Base-by-base conservation (phyloP, 2,113 vertebrate genomes). In the Oncorhynchus mykiss region DNA sequence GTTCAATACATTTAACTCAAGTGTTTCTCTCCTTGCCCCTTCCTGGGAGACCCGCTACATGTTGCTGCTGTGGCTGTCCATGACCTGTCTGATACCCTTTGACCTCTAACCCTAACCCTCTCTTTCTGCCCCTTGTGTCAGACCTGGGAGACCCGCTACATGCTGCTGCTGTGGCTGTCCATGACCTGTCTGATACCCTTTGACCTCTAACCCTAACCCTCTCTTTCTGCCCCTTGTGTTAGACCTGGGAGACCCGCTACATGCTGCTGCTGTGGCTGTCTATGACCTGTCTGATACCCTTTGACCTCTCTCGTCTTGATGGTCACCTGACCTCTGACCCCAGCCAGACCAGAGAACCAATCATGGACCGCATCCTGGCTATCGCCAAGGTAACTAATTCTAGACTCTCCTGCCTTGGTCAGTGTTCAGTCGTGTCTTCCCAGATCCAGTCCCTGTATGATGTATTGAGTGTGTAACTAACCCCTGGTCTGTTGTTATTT, bases 221-320 rank as follows among this genome's bases (percentile, higher is more conserved):
- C 29, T 27, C 29, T 29, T 29, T 29, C 29, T 29, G 29, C 29
- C 29, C 29, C 29, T 29, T 29, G 29, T 29, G 3, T 29, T 0
- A 29, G 29, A 29, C 29, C 29, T 29, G 29, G 29, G 29, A 29
- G 29, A 29, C 29, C 29, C 29, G 29, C 29, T 29, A 29, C 29
- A 29, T 29, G 29, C 4, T 29, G 29, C 29, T 29, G 29, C 29
- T 29, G 29, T 29, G 29, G 29, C 29, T 29, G 0, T 29, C 29
- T 0, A 29, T 29, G 29, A 29, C 29, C 29, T 29, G 29, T 29
- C 29, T 29, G 29, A 29, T 29, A 29, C 29, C 29, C 29, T 99
- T 99, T 74, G 96, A 99, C 76, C 94, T 99, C 77, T 95, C 93
- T 27, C 96, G 96, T 13, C 91, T 99, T 29, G 98, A 99, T 29